Evolutionary conservation across 2,113 vertebrate genomes (phyloP).

Genomic region (Pseudonaja textilis): DNA sequence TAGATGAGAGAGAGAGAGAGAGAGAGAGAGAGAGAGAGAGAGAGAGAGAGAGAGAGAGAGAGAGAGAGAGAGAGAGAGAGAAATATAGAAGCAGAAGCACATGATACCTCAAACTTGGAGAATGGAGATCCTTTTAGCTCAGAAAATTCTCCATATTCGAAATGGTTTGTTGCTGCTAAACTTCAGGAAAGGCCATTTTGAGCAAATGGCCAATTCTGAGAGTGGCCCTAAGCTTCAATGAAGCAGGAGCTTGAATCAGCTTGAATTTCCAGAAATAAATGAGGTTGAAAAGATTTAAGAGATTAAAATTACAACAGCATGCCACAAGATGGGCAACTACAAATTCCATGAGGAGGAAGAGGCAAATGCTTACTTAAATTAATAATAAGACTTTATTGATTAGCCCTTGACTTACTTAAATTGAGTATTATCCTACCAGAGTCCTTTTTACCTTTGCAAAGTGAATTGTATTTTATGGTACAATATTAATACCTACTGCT

Average conservation of each 20-base stretch:
- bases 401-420: slow-evolving; percentile 66
- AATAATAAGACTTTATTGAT: too few species aligned
- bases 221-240: slow-evolving; percentile 36
- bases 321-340: slow-evolving; percentile 69
- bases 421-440: slow-evolving; percentile 69
- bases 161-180: background rate
- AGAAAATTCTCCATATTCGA: background rate
- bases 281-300: slow-evolving; percentile 68
- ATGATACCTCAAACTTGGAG: background rate
- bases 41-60: background rate
- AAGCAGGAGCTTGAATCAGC: slow-evolving; percentile 42
- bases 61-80: background rate
- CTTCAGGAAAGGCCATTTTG: slow-evolving; percentile 36
- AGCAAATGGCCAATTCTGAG: slow-evolving; percentile 43
- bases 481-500: slow-evolving; percentile 23
- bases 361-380: slow-evolving; percentile 71
- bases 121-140: background rate
- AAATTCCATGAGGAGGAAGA: slow-evolving; percentile 65
- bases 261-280: slow-evolving; percentile 66
- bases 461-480: slow-evolving; percentile 41
- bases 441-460: slow-evolving; percentile 61
- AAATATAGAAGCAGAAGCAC: background rate
- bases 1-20: background rate
- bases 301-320: slow-evolving; percentile 58
- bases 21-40: background rate